Base-by-base conservation (phyloP, 2,888 invertebrate species). In the Caenorhabditis parvicauda region DNA sequence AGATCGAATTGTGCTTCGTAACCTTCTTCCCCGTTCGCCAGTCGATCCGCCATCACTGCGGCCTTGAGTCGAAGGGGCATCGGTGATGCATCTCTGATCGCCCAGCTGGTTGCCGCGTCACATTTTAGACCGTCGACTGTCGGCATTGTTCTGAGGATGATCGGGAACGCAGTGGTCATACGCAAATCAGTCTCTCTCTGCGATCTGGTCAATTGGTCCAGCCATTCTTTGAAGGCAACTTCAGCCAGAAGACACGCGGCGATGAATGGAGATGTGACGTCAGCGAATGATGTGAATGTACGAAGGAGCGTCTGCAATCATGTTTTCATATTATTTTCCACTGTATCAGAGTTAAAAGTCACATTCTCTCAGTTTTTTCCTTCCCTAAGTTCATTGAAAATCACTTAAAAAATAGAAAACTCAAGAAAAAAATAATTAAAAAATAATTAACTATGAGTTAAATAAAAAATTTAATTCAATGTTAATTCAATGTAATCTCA, bases 21-120 rank as follows among this genome's bases (percentile, higher is more conserved):
- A 42, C 52, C 28, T 35, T 47, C 3, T 14, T 22, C 21, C 53
- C 32, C 22, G 25, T 51, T 51, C 1, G 46, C n/a, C 9, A 64
- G 43, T 25, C 52, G 45, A 5, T 43, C 24, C 14, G 58, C 37
- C 7, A 70, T 53, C 5, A 70, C 46, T 19, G 70, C 64, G 3
- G 60, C 50, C 38, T 72, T 67, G 12, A 72, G 48, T 17, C 47
- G 41, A 3, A 70, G 48, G 7, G 70, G 66, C 64, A 72, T 67
- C 14, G 72, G 70, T 21, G 72, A 72, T 2, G 53, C 51, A 22
- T 64, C 66, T 21, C 70, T 50, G 19, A 60, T 48, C 0, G 67
- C 51, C 70, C 70, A 70, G n/a, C 55, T 46, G 6, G 29, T 24
- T 5, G 67, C 50, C 54, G 69, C 61, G 6, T 46, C 28, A 1